These are phyloP conservation scores for Pseudococcus longispinus DNA, from an alignment of 2,888 invertebrate species.

Conservation along the genomic window DNA sequence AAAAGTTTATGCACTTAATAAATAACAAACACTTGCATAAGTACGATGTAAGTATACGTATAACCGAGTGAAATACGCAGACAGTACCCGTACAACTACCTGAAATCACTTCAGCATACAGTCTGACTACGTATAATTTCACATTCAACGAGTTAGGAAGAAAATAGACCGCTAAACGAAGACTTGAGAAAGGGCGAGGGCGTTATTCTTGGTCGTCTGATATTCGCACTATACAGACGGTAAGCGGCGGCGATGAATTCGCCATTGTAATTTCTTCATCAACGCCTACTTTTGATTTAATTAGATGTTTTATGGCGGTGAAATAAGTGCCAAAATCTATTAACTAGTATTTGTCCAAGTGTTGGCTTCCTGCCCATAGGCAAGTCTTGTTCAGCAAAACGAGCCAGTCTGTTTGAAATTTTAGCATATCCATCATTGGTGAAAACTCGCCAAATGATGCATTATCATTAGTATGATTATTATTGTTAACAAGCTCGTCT, in stretches of 20 bases:
- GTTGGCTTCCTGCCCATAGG: background rate
- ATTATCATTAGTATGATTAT: background rate
- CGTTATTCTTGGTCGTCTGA: background rate
- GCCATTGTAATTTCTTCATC: constrained; percentile 40
- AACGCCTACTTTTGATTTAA: constrained; percentile 36
- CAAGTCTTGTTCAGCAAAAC: background rate
- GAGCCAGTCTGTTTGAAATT: background rate
- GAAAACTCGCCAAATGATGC: background rate
- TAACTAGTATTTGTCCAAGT: background rate
- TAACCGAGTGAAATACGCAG: background rate
- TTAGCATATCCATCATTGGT: background rate
- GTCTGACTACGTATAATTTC: background rate
- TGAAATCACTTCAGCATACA: background rate
- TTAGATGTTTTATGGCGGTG: background rate
- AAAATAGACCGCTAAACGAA: background rate
- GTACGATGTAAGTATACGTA: no score
- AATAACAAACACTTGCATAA: background rate
- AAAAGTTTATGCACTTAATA: background rate
- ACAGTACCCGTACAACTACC: background rate
- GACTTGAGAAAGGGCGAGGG: background rate
- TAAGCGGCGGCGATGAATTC: background rate
- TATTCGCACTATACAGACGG: background rate
- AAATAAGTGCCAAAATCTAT: constrained; percentile 26
- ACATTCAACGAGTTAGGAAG: background rate
- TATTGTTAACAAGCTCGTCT: background rate